Evolutionary conservation across 2,888 invertebrate species (phyloP).

Genomic region (Branchipolynoe longqiensis): DNA sequence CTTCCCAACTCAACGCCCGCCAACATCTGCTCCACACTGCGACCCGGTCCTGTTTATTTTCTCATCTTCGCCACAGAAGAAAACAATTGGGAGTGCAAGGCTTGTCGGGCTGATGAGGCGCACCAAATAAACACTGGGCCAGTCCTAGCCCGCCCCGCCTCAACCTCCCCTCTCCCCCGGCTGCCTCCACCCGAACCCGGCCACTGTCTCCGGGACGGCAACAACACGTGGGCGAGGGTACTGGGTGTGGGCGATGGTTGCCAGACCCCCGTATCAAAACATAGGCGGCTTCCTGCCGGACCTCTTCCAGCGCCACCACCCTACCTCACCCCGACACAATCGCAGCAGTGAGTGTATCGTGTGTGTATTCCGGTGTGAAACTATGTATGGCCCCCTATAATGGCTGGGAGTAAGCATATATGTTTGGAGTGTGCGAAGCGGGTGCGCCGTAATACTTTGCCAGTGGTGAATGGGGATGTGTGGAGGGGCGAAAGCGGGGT

Average conservation of each 20-base stretch:
- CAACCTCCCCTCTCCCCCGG: neutral
- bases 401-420: too few relatives aligned
- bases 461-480: neutral
- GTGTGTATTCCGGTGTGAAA: too few relatives aligned
- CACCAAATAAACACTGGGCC: constrained; percentile 35
- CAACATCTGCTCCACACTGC: constrained; percentile 21
- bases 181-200: neutral
- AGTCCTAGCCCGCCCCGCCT: neutral
- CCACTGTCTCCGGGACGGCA: neutral
- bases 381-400: too few relatives aligned
- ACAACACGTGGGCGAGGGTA: neutral
- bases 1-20: neutral
- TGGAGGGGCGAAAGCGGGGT: neutral
- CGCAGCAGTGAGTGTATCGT: neutral
- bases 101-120: constrained; percentile 39
- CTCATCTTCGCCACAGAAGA: constrained; percentile 20
- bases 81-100: constrained; percentile 26
- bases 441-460: neutral
- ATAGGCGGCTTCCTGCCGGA: constrained; percentile 2
- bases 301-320: neutral
- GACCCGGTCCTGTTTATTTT: constrained; percentile 35
- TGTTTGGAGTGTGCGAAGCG: too few relatives aligned
- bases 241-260: constrained; percentile 3
- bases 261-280: constrained; percentile 30
- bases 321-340: neutral